Evolutionary conservation across 2,888 invertebrate genomes (phyloP), one percentile per base, ranked within the genome.

Genomic region (Carterocephalus palaemon): DNA sequence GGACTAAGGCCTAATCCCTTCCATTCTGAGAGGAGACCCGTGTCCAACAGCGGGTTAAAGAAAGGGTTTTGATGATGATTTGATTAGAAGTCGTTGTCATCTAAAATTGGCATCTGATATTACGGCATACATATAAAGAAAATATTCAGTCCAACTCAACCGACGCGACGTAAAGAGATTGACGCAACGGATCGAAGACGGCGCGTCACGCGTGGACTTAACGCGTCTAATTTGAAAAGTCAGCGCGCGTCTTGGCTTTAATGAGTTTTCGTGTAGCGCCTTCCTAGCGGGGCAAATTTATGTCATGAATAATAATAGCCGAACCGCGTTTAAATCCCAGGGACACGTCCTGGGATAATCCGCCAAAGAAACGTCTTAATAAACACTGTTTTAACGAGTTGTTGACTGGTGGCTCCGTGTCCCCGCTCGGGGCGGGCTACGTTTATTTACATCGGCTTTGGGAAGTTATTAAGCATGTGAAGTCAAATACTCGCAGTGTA

Each of bases 181-280:
- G 5, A 4, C 46, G 15, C 0, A 29, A n/a, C 7, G 13, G 19
- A 15, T 19, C 32, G 17, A 38, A 28, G 28, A 43, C 38, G 42
- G 28, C 26, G 47, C 69, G 75, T 77, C 83, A 83, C 84, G 83
- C 83, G 81, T 84, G 83, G 81, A 77, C 83, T 83, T 84, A 83
- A 82, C 83, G 83, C 73, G 79, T 84, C 82, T 81, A 79, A 76
- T 84, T 84, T 84, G 82, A 80, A 83, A 83, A 85, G 81, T 83
- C 84, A 77, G 75, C 65, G 71, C 81, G 80, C 83, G 83, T 83
- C 79, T 75, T 70, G 59, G 75, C 82, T 84, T 84, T 85, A 86
- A 85, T 86, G 84, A 85, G 84, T 85, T 85, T 84, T 80, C 82
- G 75, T 75, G 78, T 83, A 84, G 83, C 81, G 75, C 81, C 77